A percentile compares a stretch with the other conserved stretches of the same genome.
Evolutionary conservation across 2,888 invertebrate genomes (phyloP).

Genomic region (Sarcophaga subvicina): DNA sequence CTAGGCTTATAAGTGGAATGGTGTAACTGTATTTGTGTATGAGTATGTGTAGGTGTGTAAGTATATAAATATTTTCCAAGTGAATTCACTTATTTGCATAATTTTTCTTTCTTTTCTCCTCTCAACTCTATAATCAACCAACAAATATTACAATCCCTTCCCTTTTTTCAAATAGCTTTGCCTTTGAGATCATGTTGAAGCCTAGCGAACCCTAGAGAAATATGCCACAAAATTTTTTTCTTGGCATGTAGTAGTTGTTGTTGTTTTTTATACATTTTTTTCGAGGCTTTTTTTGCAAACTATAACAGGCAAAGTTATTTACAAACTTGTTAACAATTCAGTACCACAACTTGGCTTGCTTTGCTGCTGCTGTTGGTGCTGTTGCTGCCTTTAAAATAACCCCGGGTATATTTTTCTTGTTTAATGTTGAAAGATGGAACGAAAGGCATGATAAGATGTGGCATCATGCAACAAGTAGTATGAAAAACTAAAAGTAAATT

Average conservation of each 20-base stretch:
- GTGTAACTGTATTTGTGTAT: background rate
- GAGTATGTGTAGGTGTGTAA: background rate
- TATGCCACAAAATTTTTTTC: background rate
- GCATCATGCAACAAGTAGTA: constrained; percentile 52
- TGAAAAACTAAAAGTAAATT: constrained; percentile 29
- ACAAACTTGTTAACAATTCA: constrained; percentile 57
- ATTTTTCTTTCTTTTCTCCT: constrained; percentile 21
- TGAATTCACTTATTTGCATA: constrained; percentile 65
- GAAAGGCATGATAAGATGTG: too few relatives aligned
- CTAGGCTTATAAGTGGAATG: too few relatives aligned
- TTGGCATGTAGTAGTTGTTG: background rate
- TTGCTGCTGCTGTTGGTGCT: background rate
- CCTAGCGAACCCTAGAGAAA: background rate
- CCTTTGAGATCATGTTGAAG: background rate
- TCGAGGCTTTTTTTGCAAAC: background rate
- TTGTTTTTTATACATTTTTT: background rate
- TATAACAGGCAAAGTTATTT: constrained; percentile 44
- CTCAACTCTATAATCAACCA: background rate
- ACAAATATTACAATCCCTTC: constrained; percentile 29
- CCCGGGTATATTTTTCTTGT: background rate
- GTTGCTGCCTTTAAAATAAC: constrained; percentile 10
- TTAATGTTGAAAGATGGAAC: background rate
- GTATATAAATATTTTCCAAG: constrained; percentile 45
- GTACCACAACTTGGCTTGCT: constrained; percentile 3
- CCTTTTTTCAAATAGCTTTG: background rate